Base-by-base conservation (phyloP, 2,888 invertebrate genomes). In the Ophion ellenae region DNA sequence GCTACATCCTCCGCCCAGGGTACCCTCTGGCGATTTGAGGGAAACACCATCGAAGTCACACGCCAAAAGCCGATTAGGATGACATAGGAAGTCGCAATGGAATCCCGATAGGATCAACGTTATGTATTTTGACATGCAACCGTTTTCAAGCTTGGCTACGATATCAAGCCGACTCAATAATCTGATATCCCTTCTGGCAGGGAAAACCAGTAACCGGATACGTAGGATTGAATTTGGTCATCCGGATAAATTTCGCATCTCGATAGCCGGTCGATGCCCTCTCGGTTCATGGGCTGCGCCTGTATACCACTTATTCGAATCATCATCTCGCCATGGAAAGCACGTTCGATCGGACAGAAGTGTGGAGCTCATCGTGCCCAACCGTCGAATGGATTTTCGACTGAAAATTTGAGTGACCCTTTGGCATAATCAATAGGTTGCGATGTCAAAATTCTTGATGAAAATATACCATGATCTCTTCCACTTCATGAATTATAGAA, bases 261-360 rank as follows among this genome's bases (percentile, higher is more conserved):
- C 84, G 84, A 84, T 84, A 84, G 80, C 80, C 80, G 84, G 80
- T 71, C 84, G 71, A 84, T 81, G 80, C 64, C 63, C 80, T 66
- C 24, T 64, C 59, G 70, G 32, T 47, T 45, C 76, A 53, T 57
- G 17, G 70, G 17, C 36, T 69, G 67, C 20, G 40, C 24, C 32
- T 45, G 67, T 28, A 71, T 57, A 66, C 40, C 40, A 61, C 64
- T 53, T 53, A 5, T 17, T 53, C 53, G 53, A 73, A 81, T 61
- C 57, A 74, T 24, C 28, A 75, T 75, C 74, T 75, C 73, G 57
- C 57, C 28, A 78, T 78, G 64, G 74, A 74, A 75, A 81, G 77
- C 77, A n/a, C 45, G 74, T 73, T 61, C 71, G 69, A 84, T 36
- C 73, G 61, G n/a, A 69, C 61, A 28, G 67, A 64, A 81, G 24